phyloP scores from a whole-genome alignment of 1,140 invertebrate species.

The Monomorium pharaonis region DNA sequence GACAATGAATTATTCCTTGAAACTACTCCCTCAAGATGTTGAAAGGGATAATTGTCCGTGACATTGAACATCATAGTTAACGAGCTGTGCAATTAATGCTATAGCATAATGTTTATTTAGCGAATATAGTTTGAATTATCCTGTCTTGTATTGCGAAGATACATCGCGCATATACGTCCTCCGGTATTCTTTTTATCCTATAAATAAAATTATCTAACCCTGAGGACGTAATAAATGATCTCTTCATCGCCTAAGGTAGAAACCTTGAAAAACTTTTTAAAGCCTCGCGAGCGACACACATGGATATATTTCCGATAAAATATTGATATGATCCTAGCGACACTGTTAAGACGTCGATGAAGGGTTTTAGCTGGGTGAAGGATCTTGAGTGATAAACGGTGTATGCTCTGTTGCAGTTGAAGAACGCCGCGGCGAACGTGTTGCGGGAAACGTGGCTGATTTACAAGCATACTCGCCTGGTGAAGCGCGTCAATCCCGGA shows the following conservation, averaged over 20 bases:
- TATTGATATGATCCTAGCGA: neutral
- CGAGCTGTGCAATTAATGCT: constrained; percentile 12
- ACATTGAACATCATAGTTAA: constrained; percentile 32
- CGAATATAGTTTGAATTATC: constrained; percentile 18
- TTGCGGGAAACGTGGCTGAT: constrained; percentile 99
- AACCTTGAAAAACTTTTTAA: neutral
- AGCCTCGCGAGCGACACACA: neutral
- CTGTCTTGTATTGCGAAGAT: neutral
- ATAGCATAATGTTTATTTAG: constrained; percentile 22
- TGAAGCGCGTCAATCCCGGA: constrained; percentile 98
- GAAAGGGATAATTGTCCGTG: constrained; percentile 23
- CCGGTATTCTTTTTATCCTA: neutral
- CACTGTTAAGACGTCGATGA: neutral
- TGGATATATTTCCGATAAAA: constrained; percentile 8
- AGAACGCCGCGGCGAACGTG: constrained; percentile 99
- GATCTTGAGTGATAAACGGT: neutral
- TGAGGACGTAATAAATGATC: constrained; percentile 9
- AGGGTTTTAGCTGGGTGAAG: neutral
- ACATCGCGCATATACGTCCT: neutral
- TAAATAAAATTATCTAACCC: constrained; percentile 1
- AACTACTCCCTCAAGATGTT: neutral
- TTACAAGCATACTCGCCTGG: constrained; percentile 99
- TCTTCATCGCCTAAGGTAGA: neutral
- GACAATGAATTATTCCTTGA: constrained; percentile 2
- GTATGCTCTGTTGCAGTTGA: constrained; percentile 90